phyloP scores from a whole-genome alignment of 2,888 invertebrate species.

The Drosophila greeni region DNA sequence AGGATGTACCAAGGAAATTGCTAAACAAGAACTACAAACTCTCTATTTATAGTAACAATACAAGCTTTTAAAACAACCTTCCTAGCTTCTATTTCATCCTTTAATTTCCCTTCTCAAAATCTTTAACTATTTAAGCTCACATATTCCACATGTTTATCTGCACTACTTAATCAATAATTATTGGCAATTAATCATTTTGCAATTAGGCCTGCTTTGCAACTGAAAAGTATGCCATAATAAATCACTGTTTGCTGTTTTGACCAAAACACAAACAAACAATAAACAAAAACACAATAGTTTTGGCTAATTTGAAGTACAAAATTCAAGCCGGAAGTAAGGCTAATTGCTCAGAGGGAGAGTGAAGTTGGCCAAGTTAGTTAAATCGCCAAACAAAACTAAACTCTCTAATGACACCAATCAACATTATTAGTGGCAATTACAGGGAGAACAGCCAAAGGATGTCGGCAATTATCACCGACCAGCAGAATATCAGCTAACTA shows the following conservation, averaged over 20 bases:
- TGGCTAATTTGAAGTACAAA: slow-evolving; percentile 1
- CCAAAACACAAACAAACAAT: neutral
- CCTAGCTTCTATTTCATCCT: neutral
- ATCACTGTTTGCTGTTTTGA: slow-evolving; percentile 8
- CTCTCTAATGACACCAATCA: slow-evolving; percentile 37
- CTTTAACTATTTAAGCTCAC: no score
- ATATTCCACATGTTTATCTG: neutral
- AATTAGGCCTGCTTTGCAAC: slow-evolving; percentile 3
- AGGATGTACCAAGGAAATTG: no score
- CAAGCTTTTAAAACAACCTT: no score
- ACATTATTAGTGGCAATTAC: slow-evolving; percentile 36
- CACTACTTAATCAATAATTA: slow-evolving; percentile 20
- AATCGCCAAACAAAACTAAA: slow-evolving; percentile 7
- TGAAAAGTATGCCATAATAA: slow-evolving; percentile 31
- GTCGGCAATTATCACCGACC: slow-evolving; percentile 22
- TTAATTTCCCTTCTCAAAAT: no score
- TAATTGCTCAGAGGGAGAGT: slow-evolving; percentile 8
- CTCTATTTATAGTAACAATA: neutral
- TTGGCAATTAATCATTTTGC: slow-evolving; percentile 18
- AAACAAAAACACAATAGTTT: neutral
- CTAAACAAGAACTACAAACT: neutral
- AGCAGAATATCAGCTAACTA: neutral
- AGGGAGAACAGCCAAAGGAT: slow-evolving; percentile 14
- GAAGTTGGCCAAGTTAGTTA: slow-evolving; percentile 5
- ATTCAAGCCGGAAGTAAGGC: slow-evolving; percentile 3